Base-by-base conservation (phyloP, 2,888 invertebrate genomes). In the Pterostichus madidus region DNA sequence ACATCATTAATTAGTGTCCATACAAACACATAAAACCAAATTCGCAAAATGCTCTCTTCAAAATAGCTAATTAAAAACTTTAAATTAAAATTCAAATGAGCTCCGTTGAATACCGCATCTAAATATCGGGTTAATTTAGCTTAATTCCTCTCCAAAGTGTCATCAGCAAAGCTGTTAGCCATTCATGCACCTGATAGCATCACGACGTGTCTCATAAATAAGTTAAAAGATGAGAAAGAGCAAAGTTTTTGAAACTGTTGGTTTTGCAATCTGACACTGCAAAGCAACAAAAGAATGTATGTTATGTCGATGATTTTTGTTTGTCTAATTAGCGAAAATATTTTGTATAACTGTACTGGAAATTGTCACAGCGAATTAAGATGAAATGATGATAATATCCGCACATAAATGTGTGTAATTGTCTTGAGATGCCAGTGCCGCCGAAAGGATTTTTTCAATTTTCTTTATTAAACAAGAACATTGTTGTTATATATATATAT, bases 131-230 rank as follows among this genome's bases (percentile, higher is more conserved):
- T 61, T 78, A 78, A 78, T 78, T 78, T 31, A 59, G 17, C 17
- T 24, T 61, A 78, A 61, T 78, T 78, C 31, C 32, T 78, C 11
- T 59, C 61, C 24, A 78, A 10, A 78, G 75, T 78, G 44, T 78
- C 75, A 17, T 75, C 44, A 78, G 44, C n/a, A 8, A n/a, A 17
- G 53, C 61, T 46, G 46, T 75, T 75, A 75, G 10, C 15, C 46
- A 75, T 78, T 78, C 78, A 61, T n/a, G 61, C 32, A 46, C 44
- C 61, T 78, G 78, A 78, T 56, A 59, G 31, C 61, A 78, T 78
- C 78, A 61, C 11, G n/a, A 17, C 15, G 0, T 61, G 59, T 24
- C 39, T 78, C 78, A 46, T 78, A 61, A 78, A 78, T 4, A 2
- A 2, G 15, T n/a, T 59, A 17, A 59, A 35, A 17, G 44, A 78